Base-by-base conservation (phyloP, 1,140 invertebrate genomes). In the Drosophila melanica region DNA sequence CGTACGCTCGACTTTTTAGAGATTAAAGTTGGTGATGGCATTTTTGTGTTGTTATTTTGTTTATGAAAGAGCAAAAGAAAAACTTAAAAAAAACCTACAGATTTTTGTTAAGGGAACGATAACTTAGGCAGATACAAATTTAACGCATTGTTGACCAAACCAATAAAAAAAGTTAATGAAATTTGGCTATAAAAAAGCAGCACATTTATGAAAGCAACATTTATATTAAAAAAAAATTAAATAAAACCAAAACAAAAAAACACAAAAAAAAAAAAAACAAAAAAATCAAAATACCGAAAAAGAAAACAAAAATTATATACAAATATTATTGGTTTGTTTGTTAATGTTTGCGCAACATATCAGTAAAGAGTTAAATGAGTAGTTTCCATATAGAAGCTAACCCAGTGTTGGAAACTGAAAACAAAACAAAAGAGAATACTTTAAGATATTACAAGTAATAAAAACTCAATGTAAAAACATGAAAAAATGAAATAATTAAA, bases 331-430 rank as follows among this genome's bases (percentile, higher is more conserved):
- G 89, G 90, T 90, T 91, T 91, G 90, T 91, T 91, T 91, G 90
- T 91, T 91, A 89, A 91, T 90, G 90, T 91, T 91, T 91, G 90
- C 90, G 86, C 90, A 90, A 91, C 90, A 91, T 91, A 91, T 91
- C 90, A 91, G 86, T 81, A 85, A 90, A 85, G 85, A 89, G 85
- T 90, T 85, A 90, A 89, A 85, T 65, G 73, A 68, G 74, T 89
- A 89, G 82, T 79, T 87, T 81, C 84, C 82, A 82, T 64, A 66
- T 90, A 80, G 81, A 78, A 75, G 76, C 71, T 85, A 82, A 76
- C 57, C 64, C 70, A 77, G 59, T 84, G 76, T 82, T 87, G 79
- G 69, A 73, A 76, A 66, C 58, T 35, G 60, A 57, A 73, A 51
- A 81, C 41, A 75, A 79, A 77, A 84, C 42, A 66, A 20, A 51